These are phyloP conservation scores for Sandelia bainsii DNA, from an alignment of 2,797 vertebrate genomes.

Conservation along the genomic window DNA sequence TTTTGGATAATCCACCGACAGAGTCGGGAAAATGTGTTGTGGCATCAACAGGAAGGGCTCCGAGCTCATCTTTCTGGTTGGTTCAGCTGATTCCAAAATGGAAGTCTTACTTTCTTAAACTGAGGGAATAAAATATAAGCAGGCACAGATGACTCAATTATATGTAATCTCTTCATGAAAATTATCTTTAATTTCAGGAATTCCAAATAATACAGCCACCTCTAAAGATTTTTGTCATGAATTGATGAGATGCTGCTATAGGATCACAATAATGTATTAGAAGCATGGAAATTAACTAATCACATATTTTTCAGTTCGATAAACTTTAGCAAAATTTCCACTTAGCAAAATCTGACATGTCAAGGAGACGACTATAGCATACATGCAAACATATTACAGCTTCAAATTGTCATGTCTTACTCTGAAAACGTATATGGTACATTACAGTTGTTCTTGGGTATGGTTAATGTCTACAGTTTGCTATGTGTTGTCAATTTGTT, in stretches of 20 bases:
- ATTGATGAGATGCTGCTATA: neutral
- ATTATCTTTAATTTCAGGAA: slow-evolving; percentile 41
- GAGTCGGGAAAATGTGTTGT: slow-evolving; percentile 42
- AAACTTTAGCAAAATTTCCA: neutral
- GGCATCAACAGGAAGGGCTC: slow-evolving; percentile 39
- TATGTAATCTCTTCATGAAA: slow-evolving; percentile 40
- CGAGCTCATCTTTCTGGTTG: slow-evolving; percentile 35
- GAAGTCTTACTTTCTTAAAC: slow-evolving; percentile 35
- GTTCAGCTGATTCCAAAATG: slow-evolving; percentile 33
- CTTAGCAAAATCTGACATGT: neutral
- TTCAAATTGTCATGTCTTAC: neutral
- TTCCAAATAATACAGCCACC: neutral
- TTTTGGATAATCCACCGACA: slow-evolving; percentile 77
- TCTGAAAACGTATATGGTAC: neutral
- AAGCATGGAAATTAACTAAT: neutral
- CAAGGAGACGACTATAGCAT: neutral
- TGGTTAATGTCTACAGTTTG: neutral
- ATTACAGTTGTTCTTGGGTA: neutral
- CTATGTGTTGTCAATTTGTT: neutral
- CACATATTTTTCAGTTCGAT: neutral
- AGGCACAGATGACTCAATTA: slow-evolving; percentile 51
- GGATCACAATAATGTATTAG: neutral
- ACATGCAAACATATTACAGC: neutral
- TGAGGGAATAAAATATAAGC: slow-evolving; percentile 25
- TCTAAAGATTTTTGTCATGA: slow-evolving; percentile 13